Percentiles rank a stretch among this genome's conserved stretches.
These are phyloP conservation scores for Drosophila sechellia DNA, from an alignment of 1,140 invertebrate genomes.

Conservation along the genomic window DNA sequence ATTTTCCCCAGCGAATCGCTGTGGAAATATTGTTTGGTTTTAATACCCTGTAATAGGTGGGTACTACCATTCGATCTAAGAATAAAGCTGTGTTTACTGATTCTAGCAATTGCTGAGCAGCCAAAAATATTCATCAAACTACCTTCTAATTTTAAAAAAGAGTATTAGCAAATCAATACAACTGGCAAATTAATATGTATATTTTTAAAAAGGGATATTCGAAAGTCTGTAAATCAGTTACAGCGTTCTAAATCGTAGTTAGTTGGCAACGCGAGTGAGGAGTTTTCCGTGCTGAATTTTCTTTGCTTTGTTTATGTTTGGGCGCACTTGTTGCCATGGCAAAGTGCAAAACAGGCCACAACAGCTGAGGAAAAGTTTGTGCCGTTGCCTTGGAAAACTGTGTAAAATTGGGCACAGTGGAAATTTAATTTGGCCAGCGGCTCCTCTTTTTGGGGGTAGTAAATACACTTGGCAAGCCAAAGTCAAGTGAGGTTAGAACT, in stretches of 20 bases:
- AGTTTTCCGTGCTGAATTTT: conserved; percentile 26
- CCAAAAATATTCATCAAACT: too few species aligned
- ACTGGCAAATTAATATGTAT: neutral
- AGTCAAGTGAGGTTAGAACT: conserved; percentile 29
- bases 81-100: too few species aligned
- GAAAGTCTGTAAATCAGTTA: neutral
- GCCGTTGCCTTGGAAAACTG: conserved; percentile 52
- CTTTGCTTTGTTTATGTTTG: conserved; percentile 53
- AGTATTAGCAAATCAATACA: neutral
- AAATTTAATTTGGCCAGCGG: conserved; percentile 47
- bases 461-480: conserved; percentile 2
- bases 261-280: conserved; percentile 62
- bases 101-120: too few species aligned
- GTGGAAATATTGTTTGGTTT: conserved; percentile 58
- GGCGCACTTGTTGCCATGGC: conserved; percentile 78
- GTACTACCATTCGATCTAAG: neutral
- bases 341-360: conserved; percentile 74
- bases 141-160: too few species aligned
- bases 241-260: neutral
- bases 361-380: conserved; percentile 46
- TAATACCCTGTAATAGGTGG: conserved; percentile 5
- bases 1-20: conserved; percentile 65
- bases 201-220: neutral
- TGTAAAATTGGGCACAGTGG: conserved; percentile 41
- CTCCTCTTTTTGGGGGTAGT: conserved; percentile 24